Conservation (phyloP, 2,113 vertebrate species). For the Rhinichthys klamathensis region DNA sequence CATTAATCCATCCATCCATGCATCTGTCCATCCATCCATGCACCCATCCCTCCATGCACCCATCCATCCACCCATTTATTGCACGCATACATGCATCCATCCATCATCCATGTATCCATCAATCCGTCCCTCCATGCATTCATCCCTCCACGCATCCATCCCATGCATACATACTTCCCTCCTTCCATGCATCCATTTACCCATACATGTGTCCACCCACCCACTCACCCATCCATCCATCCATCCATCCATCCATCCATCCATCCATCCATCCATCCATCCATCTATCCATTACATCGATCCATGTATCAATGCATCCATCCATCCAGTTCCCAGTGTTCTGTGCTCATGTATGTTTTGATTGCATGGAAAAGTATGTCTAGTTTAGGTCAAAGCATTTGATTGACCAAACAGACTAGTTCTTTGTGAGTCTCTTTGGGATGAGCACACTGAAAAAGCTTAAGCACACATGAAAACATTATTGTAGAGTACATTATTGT, state of each 20-base stretch:
- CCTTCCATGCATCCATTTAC: neutral
- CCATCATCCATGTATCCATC: no score
- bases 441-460: neutral
- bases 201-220: neutral
- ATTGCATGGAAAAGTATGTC: neutral
- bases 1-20: no score
- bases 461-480: neutral
- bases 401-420: neutral
- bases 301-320: neutral
- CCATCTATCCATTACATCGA: neutral
- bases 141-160: neutral
- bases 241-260: no score
- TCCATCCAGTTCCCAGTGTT: neutral
- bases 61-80: no score
- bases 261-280: no score
- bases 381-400: slow-evolving; percentile 21
- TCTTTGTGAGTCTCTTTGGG: neutral
- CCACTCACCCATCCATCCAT: neutral
- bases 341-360: neutral
- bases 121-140: neutral
- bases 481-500: no score
- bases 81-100: no score
- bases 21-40: no score
- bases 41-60: no score
- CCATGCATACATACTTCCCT: no score